These are phyloP conservation scores for Aspidiotus destructor DNA, from an alignment of 2,888 invertebrate species.

Conservation along the genomic window DNA sequence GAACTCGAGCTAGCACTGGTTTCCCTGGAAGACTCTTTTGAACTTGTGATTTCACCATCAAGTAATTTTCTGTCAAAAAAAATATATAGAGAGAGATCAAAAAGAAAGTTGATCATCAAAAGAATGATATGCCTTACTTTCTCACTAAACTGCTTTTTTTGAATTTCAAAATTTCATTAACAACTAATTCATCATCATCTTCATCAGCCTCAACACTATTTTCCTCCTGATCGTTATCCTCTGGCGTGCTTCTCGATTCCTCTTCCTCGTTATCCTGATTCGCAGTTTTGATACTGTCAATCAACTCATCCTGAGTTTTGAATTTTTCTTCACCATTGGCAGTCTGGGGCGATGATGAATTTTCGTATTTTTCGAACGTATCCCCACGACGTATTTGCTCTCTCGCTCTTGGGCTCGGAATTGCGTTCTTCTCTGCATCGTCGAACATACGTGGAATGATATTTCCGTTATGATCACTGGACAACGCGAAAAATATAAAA, in stretches of 20 bases:
- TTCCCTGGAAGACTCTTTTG: neutral
- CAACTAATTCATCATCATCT: conserved; percentile 12
- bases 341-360: neutral
- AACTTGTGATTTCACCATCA: neutral
- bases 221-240: conserved; percentile 4
- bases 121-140: neutral
- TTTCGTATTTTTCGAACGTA: too few species aligned
- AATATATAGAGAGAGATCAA: neutral
- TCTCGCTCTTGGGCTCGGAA: too few species aligned
- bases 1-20: neutral
- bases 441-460: too few species aligned
- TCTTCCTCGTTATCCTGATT: neutral
- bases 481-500: too few species aligned
- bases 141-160: neutral
- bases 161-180: conserved; percentile 18
- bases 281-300: neutral
- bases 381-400: too few species aligned
- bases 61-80: neutral
- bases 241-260: neutral
- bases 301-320: neutral
- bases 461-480: too few species aligned
- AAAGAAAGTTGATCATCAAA: neutral
- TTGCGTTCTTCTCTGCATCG: too few species aligned
- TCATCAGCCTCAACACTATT: conserved; percentile 8
- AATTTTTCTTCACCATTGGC: neutral